Evolutionary conservation across 2,888 invertebrate species (phyloP), one percentile per base, ranked within the genome.

Genomic region (Cyclophora albipunctata): DNA sequence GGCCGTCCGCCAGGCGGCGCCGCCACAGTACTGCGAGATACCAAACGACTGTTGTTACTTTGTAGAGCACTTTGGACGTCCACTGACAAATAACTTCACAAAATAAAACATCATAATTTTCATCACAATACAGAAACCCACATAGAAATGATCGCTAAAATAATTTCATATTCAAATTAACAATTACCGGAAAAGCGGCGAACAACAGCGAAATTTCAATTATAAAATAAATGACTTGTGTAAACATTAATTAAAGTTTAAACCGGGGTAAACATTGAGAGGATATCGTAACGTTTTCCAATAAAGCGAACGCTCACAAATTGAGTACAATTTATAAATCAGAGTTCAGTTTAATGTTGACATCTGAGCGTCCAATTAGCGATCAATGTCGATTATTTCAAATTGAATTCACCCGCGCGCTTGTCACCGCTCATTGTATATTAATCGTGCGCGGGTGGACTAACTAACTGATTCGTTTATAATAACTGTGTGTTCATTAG

Each of bases 1-100:
- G 50, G 41, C 52, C 42, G 45, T 7, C 34, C 43, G 56, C 58
- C 58, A 58, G 51, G 52, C 51, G 51, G 60, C 57, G 60, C 57
- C 37, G 46, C 4, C 20, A 44, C 6, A 20, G 43, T 20, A 4
- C 33, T 2, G 7, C 5, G n/a, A n/a, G 42, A 7, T 7, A 40
- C 40, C 6, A 5, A 7, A 40, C 7, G 5, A 7, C 7, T 42
- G 20, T 20, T 20, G 20, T 20, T 20, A 20, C 20, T 20, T 20
- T 20, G 20, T 20, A 20, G 2, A 20, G 20, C 20, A 20, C 20
- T 42, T 7, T 42, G 7, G 7, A 42, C 42, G 42, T 42, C 7
- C 5, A 42, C 42, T 42, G 20, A 20, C 20, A 20, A 20, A 20
- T 20, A 1, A 20, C 20, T 20, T 20, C 1, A 20, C 20, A 20